phyloP scores from a whole-genome alignment of 2,113 vertebrate species.

The Corydoras maculifer region DNA sequence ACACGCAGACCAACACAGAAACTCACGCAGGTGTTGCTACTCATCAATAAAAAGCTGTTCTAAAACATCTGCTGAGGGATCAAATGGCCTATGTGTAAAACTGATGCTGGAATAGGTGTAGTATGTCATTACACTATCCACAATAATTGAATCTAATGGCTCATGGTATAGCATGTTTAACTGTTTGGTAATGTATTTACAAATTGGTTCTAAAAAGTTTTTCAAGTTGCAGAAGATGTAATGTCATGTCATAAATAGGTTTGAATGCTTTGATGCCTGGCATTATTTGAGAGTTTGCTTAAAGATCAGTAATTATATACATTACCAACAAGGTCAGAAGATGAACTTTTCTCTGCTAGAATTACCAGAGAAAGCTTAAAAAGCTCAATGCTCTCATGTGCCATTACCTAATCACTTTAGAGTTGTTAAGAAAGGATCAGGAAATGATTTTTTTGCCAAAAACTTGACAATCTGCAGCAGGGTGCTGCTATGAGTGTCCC shows the following conservation, averaged over 20 bases:
- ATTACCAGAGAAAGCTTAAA: constrained; percentile 47
- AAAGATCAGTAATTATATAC: constrained; percentile 54
- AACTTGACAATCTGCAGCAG: no score
- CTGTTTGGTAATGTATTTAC: neutral
- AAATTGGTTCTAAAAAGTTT: neutral
- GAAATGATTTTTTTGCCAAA: neutral
- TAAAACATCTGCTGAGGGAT: constrained; percentile 41
- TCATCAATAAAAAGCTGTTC: constrained; percentile 28
- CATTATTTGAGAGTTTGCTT: constrained; percentile 51
- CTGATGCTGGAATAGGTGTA: constrained; percentile 11
- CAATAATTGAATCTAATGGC: constrained; percentile 1
- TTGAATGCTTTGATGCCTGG: no score
- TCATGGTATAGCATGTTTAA: neutral
- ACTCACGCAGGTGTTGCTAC: constrained; percentile 30
- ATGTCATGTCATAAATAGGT: neutral
- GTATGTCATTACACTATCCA: constrained; percentile 9
- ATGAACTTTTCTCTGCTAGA: constrained; percentile 42
- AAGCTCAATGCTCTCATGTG: constrained; percentile 36
- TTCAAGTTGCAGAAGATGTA: neutral
- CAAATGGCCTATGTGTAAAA: constrained; percentile 32
- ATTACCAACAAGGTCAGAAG: constrained; percentile 54
- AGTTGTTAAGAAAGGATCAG: neutral
- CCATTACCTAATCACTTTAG: constrained; percentile 37
- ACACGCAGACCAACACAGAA: constrained; percentile 1
- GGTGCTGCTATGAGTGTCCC: no score